Percentiles rank a stretch among this genome's conserved stretches.
Evolutionary conservation across 2,797 vertebrate genomes (phyloP).

Genomic region (Onychomys torridus): DNA sequence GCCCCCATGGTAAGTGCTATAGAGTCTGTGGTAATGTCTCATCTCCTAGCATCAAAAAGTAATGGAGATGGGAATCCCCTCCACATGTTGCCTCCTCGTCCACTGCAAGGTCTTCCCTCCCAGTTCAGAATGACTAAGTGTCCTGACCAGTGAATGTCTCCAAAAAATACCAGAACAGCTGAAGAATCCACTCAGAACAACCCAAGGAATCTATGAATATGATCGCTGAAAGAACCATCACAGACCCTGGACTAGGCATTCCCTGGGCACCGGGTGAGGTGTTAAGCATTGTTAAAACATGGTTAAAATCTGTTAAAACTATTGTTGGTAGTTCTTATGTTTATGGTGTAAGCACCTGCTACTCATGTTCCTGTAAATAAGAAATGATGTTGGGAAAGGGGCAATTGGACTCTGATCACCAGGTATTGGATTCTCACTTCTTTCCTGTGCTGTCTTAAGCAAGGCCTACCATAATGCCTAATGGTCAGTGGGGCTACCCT

Average conservation of each 20-base stretch:
- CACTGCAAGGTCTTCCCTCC: neutral
- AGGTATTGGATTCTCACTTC: neutral
- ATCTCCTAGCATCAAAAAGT: neutral
- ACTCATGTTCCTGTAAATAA: neutral
- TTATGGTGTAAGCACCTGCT: neutral
- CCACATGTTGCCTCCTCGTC: neutral
- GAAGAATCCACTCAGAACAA: neutral
- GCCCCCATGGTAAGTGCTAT: neutral
- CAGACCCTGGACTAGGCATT: too few species aligned
- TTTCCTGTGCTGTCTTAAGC: neutral
- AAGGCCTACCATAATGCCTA: neutral
- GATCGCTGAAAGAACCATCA: neutral
- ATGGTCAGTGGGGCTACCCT: too few species aligned
- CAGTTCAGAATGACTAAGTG: neutral
- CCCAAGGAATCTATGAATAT: neutral
- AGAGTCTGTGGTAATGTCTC: neutral
- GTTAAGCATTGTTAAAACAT: neutral
- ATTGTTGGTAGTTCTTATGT: neutral
- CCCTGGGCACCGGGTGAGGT: neutral
- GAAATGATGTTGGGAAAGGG: neutral
- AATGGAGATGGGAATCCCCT: neutral
- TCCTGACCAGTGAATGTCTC: neutral
- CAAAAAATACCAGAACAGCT: neutral
- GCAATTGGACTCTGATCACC: too few species aligned
- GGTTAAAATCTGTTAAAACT: neutral